Evolutionary conservation across 2,113 vertebrate genomes (phyloP).

Genomic region (Arothron firmamentum): DNA sequence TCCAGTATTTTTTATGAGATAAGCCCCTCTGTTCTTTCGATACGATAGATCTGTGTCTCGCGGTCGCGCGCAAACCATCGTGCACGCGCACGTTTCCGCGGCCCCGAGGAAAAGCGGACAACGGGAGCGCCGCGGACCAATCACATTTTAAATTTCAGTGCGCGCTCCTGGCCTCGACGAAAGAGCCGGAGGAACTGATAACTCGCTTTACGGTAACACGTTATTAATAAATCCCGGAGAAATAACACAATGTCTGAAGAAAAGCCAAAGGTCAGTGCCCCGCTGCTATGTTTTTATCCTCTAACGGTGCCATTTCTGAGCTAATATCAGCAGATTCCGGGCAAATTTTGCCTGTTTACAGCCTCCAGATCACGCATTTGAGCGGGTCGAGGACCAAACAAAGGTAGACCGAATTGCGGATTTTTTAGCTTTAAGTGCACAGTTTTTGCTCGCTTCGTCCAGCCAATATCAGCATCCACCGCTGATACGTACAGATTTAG

Average conservation of each 20-base stretch:
- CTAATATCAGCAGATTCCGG: slow-evolving; percentile 26
- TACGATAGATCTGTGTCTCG: neutral
- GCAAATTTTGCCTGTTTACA: slow-evolving; percentile 23
- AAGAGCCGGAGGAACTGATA: slow-evolving; percentile 62
- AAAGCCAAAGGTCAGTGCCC: slow-evolving; percentile 83
- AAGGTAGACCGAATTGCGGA: slow-evolving; percentile 62
- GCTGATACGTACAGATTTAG: accelerated
- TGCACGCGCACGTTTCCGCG: slow-evolving; percentile 64
- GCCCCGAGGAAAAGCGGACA: slow-evolving; percentile 48
- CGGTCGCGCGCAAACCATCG: slow-evolving; percentile 48
- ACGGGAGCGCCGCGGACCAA: slow-evolving; percentile 76
- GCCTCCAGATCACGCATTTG: slow-evolving; percentile 55
- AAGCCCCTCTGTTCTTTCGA: slow-evolving; percentile 4
- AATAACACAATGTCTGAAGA: slow-evolving; percentile 82
- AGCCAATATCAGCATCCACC: accelerated
- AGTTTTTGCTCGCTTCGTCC: neutral
- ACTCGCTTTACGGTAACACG: slow-evolving; percentile 23
- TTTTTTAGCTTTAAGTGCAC: slow-evolving; percentile 34
- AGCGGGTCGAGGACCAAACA: slow-evolving; percentile 68
- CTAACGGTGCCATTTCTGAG: neutral
- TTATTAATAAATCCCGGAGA: neutral
- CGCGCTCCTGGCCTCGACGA: slow-evolving; percentile 71
- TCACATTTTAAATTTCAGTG: slow-evolving; percentile 60
- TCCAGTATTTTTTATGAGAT: too few relatives aligned
- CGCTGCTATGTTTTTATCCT: neutral